These are phyloP conservation scores for Ciconia maguari DNA, from an alignment of 2,113 vertebrate genomes.

Conservation along the genomic window DNA sequence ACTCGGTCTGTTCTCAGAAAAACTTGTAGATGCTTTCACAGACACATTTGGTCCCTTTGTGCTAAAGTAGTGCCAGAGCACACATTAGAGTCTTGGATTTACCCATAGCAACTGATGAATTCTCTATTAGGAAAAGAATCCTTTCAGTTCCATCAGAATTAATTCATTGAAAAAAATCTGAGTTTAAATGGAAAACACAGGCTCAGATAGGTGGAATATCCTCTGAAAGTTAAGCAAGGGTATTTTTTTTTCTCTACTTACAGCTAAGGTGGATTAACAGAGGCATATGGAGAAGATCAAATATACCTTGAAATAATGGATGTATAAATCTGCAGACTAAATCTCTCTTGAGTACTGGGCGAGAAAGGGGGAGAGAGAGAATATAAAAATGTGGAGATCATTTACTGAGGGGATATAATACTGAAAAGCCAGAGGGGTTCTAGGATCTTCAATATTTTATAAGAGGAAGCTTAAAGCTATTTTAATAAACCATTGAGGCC, in stretches of 20 bases:
- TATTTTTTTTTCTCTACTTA: slow-evolving; percentile 40
- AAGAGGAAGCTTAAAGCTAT: slow-evolving; percentile 44
- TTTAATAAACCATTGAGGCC: slow-evolving; percentile 57
- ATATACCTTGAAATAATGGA: slow-evolving; percentile 62
- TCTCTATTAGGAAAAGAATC: slow-evolving; percentile 25
- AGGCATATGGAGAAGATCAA: slow-evolving; percentile 65
- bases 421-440: slow-evolving; percentile 40
- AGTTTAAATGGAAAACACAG: slow-evolving; percentile 26
- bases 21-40: slow-evolving; percentile 16
- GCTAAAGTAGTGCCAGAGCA: slow-evolving; percentile 17
- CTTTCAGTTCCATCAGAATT: background rate
- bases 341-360: slow-evolving; percentile 49
- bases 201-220: slow-evolving; percentile 17
- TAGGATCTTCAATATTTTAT: slow-evolving; percentile 52
- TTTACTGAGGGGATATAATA: slow-evolving; percentile 28
- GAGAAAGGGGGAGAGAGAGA: background rate
- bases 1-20: background rate
- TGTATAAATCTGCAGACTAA: slow-evolving; percentile 62
- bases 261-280: slow-evolving; percentile 56
- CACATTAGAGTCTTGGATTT: slow-evolving; percentile 21
- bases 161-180: slow-evolving; percentile 14
- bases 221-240: slow-evolving; percentile 44
- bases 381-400: slow-evolving; percentile 41
- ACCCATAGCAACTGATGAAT: slow-evolving; percentile 7
- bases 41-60: background rate